Evolutionary conservation across 2,113 vertebrate genomes (phyloP).

Genomic region (Tursiops truncatus): DNA sequence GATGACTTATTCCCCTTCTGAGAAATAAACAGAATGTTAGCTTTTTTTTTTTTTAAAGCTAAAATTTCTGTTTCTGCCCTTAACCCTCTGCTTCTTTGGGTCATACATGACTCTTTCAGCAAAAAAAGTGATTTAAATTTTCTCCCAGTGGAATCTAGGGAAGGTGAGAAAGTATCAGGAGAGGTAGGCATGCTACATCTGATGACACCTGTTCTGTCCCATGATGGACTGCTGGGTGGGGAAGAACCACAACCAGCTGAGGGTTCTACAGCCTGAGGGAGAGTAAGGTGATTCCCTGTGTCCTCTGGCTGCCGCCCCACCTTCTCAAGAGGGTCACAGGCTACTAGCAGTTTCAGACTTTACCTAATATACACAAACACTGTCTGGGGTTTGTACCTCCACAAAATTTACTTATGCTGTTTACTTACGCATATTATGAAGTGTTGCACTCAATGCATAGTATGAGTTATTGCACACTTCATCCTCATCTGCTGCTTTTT

Average conservation of each 20-base stretch:
- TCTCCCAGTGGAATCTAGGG: background rate
- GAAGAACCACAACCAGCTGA: background rate
- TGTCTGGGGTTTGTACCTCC: background rate
- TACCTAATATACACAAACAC: background rate
- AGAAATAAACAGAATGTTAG: background rate
- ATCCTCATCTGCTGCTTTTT: background rate
- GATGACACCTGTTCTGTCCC: background rate
- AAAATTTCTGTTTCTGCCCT: background rate
- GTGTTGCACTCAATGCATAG: background rate
- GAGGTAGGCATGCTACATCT: background rate
- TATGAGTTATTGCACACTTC: background rate
- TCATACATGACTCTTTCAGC: background rate
- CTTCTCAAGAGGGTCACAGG: background rate
- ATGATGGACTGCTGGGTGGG: background rate
- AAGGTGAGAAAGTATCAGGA: background rate
- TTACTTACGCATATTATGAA: background rate
- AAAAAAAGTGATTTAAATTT: background rate
- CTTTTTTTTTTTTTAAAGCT: background rate
- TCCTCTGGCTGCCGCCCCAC: background rate
- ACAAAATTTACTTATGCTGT: background rate
- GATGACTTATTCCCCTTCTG: background rate
- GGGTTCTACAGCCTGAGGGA: background rate
- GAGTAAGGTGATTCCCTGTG: background rate
- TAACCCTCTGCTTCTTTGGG: background rate
- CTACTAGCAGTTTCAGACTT: background rate